A percentile compares a stretch with the other conserved stretches of the same genome.
phyloP scores from a whole-genome alignment of 2,888 invertebrate species.

The Autographa gamma region DNA sequence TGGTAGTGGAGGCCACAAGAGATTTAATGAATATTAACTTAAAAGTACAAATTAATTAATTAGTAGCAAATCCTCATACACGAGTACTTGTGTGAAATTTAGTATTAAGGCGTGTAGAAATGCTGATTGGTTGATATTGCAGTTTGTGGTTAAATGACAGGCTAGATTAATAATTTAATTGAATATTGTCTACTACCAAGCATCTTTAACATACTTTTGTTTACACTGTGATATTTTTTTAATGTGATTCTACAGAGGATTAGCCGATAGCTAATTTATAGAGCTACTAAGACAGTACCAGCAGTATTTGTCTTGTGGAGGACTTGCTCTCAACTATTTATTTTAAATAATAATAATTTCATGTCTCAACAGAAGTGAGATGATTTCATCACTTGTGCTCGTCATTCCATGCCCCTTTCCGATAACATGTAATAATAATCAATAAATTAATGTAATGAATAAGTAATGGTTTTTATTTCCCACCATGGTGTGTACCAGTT shows the following conservation, averaged over 20 bases:
- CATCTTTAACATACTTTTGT: conserved; percentile 67
- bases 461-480: conserved; percentile 14
- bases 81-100: conserved; percentile 77
- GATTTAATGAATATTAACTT: conserved; percentile 83
- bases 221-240: conserved; percentile 86
- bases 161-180: conserved; percentile 70
- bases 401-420: conserved; percentile 68
- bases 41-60: conserved; percentile 63
- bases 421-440: conserved; percentile 62
- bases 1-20: conserved; percentile 79
- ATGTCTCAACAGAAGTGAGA: conserved; percentile 37
- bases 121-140: conserved; percentile 69
- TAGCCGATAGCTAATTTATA: conserved; percentile 64
- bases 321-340: conserved; percentile 60
- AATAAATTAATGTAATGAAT: conserved; percentile 54
- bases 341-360: conserved; percentile 52
- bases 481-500: too few relatives aligned
- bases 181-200: conserved; percentile 55
- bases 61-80: conserved; percentile 82
- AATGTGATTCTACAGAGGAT: conserved; percentile 80
- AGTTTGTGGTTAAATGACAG: conserved; percentile 67
- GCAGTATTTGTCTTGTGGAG: conserved; percentile 57
- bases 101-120: conserved; percentile 62
- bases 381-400: conserved; percentile 52
- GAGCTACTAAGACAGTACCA: conserved; percentile 52